Evolutionary conservation across 2,797 vertebrate genomes (phyloP).

Genomic region (Gobionotothen gibberifrons): DNA sequence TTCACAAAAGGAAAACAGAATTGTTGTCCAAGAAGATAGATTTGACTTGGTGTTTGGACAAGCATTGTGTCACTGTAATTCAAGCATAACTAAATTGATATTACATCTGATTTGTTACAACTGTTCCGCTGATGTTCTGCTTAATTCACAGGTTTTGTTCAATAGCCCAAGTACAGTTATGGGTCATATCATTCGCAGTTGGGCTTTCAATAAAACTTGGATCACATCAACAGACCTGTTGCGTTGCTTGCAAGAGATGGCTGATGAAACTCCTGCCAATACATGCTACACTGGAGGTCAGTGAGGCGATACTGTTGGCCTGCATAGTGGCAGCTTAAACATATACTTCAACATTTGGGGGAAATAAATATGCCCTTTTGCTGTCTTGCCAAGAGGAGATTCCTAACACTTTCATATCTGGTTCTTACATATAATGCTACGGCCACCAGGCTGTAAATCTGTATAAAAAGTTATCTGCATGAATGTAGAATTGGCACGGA

Average conservation of each 20-base stretch:
- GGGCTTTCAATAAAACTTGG: slow-evolving; percentile 45
- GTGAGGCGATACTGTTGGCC: slow-evolving; percentile 35
- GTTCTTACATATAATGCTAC: neutral
- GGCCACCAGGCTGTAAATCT: too few species aligned
- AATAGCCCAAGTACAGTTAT: slow-evolving; percentile 56
- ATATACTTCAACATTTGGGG: neutral
- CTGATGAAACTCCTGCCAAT: slow-evolving; percentile 46
- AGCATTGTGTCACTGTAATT: slow-evolving; percentile 75
- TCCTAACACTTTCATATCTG: neutral
- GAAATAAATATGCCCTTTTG: neutral
- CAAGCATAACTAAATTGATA: slow-evolving; percentile 71
- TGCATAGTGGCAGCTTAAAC: neutral
- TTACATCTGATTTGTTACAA: slow-evolving; percentile 69
- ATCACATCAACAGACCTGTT: slow-evolving; percentile 58
- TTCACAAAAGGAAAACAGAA: slow-evolving; percentile 78
- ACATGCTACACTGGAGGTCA: slow-evolving; percentile 76
- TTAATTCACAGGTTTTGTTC: slow-evolving; percentile 76
- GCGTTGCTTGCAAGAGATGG: slow-evolving; percentile 70
- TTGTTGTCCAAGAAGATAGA: slow-evolving; percentile 81
- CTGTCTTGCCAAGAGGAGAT: neutral
- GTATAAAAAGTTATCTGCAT: too few species aligned
- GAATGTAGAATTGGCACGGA: too few species aligned
- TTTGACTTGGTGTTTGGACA: slow-evolving; percentile 84
- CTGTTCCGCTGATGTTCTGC: slow-evolving; percentile 67
- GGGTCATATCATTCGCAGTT: slow-evolving; percentile 70